Percentiles rank a stretch among this genome's conserved stretches.
Evolutionary conservation across 2,888 invertebrate genomes (phyloP).

Genomic region (Sympetrum striolatum): DNA sequence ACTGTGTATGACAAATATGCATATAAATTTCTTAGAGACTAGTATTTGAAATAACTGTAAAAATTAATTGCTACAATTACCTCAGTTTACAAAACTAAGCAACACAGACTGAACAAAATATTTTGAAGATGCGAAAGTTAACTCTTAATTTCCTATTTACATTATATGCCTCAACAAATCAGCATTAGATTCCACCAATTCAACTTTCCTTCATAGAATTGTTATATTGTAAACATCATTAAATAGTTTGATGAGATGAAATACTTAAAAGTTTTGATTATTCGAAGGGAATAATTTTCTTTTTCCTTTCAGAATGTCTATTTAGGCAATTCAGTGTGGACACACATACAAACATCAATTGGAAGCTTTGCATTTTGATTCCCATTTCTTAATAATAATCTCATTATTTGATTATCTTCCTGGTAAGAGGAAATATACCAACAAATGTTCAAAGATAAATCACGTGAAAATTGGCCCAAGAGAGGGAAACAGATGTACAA

Average conservation of each 20-base stretch:
- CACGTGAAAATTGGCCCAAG: no score
- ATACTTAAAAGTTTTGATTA: slow-evolving; percentile 22
- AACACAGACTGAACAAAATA: slow-evolving; percentile 19
- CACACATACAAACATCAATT: neutral
- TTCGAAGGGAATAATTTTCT: neutral
- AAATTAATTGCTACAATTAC: slow-evolving; percentile 28
- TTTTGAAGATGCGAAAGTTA: slow-evolving; percentile 31
- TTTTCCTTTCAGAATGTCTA: neutral
- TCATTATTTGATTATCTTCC: neutral
- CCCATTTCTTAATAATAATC: neutral
- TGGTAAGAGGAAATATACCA: neutral
- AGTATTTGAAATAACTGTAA: slow-evolving; percentile 17
- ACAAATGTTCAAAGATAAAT: neutral
- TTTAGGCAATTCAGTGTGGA: neutral
- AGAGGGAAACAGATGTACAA: neutral
- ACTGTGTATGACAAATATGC: slow-evolving; percentile 39
- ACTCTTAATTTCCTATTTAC: slow-evolving; percentile 26
- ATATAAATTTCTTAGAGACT: slow-evolving; percentile 36
- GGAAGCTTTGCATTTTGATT: neutral
- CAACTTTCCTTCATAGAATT: neutral
- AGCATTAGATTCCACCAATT: slow-evolving; percentile 7
- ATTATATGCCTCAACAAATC: slow-evolving; percentile 2
- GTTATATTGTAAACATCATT: slow-evolving; percentile 18
- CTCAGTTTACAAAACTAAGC: slow-evolving; percentile 37
- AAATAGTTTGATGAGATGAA: slow-evolving; percentile 12